Conservation (phyloP, 2,888 invertebrate species). For the Eristalis intricaria region DNA sequence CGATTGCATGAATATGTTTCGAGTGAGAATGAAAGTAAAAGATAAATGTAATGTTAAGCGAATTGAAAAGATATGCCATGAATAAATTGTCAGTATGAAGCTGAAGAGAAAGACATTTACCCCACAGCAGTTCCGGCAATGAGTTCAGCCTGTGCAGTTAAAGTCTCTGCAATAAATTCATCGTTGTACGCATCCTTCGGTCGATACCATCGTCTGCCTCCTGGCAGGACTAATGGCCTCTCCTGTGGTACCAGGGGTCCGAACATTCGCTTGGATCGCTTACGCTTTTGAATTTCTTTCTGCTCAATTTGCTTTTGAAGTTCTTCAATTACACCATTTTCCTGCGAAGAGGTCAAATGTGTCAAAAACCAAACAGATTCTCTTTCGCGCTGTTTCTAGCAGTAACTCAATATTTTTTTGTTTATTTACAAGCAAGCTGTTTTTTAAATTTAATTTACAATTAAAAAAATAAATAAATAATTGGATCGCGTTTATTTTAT, state of each 20-base stretch:
- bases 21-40: slow-evolving; percentile 60
- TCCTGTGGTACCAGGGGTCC: slow-evolving; percentile 86
- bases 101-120: slow-evolving; percentile 82
- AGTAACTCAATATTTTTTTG: too few relatives aligned
- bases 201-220: slow-evolving; percentile 89
- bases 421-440: neutral
- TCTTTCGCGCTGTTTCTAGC: neutral
- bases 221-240: slow-evolving; percentile 88
- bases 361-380: slow-evolving; percentile 58
- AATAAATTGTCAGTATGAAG: neutral
- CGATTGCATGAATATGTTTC: slow-evolving; percentile 70
- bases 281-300: slow-evolving; percentile 82
- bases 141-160: slow-evolving; percentile 92
- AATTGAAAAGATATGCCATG: neutral
- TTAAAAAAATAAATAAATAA: neutral
- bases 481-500: neutral
- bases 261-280: slow-evolving; percentile 81
- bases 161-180: slow-evolving; percentile 92
- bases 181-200: slow-evolving; percentile 95
- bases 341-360: slow-evolving; percentile 71
- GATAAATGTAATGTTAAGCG: slow-evolving; percentile 52
- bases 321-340: slow-evolving; percentile 81
- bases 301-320: slow-evolving; percentile 82
- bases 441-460: slow-evolving; percentile 23
- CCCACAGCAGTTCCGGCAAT: slow-evolving; percentile 92